Evolutionary conservation across 2,888 invertebrate species (phyloP).

Genomic region (Agrotis segetum): DNA sequence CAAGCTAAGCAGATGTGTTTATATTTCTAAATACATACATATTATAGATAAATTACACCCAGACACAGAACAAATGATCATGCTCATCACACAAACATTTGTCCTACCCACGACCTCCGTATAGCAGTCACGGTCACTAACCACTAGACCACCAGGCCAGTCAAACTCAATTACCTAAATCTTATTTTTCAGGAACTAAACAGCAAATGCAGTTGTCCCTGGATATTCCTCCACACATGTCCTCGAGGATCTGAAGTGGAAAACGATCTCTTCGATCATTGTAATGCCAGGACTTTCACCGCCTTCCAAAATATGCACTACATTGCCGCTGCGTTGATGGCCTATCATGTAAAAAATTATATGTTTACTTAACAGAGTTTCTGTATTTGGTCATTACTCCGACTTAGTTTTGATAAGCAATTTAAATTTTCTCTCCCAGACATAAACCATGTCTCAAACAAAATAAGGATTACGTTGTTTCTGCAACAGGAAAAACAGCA

Average conservation of each 20-base stretch:
- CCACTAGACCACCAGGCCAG: too few relatives aligned
- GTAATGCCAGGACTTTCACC: constrained; percentile 76
- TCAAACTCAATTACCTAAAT: background rate
- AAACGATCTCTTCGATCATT: constrained; percentile 76
- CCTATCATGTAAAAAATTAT: constrained; percentile 71
- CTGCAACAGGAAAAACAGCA: too few relatives aligned
- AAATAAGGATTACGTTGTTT: background rate
- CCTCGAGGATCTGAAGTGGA: constrained; percentile 81
- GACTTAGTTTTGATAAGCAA: background rate
- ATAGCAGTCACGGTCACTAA: too few relatives aligned
- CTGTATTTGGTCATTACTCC: background rate
- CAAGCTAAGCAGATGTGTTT: too few relatives aligned
- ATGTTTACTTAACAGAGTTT: constrained; percentile 66
- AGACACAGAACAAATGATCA: too few relatives aligned
- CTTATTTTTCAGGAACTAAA: constrained; percentile 74
- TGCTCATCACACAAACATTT: too few relatives aligned
- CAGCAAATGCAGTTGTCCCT: constrained; percentile 62
- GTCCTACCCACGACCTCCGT: too few relatives aligned
- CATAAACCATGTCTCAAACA: background rate
- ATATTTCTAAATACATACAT: too few relatives aligned
- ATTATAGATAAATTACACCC: too few relatives aligned
- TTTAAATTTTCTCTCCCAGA: background rate
- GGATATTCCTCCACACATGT: constrained; percentile 85
- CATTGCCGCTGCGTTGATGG: constrained; percentile 83
- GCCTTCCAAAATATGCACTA: constrained; percentile 83